Evolutionary conservation across 2,888 invertebrate species (phyloP).

Genomic region (Agrotis ipsilon): DNA sequence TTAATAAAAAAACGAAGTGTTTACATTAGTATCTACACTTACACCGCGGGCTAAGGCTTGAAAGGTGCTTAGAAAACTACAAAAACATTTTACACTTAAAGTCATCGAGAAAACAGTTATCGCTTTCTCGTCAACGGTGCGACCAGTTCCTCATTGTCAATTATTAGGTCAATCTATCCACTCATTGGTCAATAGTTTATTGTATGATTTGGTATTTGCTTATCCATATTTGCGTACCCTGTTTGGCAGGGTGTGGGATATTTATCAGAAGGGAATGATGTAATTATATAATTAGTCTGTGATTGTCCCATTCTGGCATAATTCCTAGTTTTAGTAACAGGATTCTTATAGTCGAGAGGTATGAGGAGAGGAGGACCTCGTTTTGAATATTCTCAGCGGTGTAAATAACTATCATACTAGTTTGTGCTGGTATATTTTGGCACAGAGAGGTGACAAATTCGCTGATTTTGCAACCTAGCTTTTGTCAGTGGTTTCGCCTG

Average conservation of each 20-base stretch:
- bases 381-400: background rate
- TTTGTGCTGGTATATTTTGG: no score
- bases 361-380: background rate
- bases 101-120: no score
- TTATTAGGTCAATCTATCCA: constrained; percentile 41
- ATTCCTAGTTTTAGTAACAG: background rate
- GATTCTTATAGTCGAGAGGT: no score
- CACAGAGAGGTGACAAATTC: no score
- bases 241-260: background rate
- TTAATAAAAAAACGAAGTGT: no score
- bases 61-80: no score
- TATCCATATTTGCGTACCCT: constrained; percentile 40
- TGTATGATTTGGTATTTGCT: constrained; percentile 45
- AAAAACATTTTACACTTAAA: no score
- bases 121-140: background rate
- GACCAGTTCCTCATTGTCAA: constrained; percentile 20
- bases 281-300: background rate
- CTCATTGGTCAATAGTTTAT: constrained; percentile 49
- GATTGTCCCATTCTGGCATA: background rate
- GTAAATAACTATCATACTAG: no score
- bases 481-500: no score
- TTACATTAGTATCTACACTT: no score
- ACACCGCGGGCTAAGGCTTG: no score
- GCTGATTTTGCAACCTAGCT: no score
- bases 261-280: background rate